Evolutionary conservation across 2,888 invertebrate species (phyloP).

Genomic region (Neoscelio sp.): DNA sequence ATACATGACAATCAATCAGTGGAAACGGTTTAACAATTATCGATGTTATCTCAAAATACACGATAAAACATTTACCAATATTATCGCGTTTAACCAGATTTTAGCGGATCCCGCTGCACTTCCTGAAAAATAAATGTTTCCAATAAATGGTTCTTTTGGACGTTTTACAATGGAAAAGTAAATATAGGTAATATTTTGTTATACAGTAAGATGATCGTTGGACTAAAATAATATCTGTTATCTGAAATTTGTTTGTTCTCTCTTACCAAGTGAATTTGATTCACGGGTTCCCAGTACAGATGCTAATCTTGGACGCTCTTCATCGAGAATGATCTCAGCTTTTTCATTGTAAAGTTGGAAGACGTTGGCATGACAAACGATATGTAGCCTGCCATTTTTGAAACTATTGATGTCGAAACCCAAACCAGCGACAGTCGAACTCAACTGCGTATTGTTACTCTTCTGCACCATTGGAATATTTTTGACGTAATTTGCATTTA

Average conservation of each 20-base stretch:
- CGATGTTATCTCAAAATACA: constrained; percentile 81
- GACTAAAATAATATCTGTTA: too few relatives aligned
- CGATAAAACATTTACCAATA: constrained; percentile 73
- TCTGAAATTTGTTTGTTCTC: background rate
- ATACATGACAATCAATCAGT: constrained; percentile 72
- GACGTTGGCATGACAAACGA: constrained; percentile 88
- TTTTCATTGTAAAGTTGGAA: constrained; percentile 88
- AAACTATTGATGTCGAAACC: constrained; percentile 88
- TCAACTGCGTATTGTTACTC: constrained; percentile 73
- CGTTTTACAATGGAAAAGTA: too few relatives aligned
- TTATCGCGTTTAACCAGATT: constrained; percentile 75
- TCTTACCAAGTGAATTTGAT: constrained; percentile 82
- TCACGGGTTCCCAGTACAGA: constrained; percentile 90
- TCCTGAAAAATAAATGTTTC: constrained; percentile 71
- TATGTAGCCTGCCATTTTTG: constrained; percentile 86
- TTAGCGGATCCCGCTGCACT: constrained; percentile 73
- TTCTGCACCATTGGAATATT: constrained; percentile 66
- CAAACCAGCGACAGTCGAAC: constrained; percentile 84
- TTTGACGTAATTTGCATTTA: constrained; percentile 79
- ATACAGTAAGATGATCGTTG: too few relatives aligned
- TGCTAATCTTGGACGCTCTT: constrained; percentile 90
- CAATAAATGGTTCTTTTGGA: too few relatives aligned
- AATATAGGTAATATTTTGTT: too few relatives aligned
- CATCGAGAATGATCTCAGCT: constrained; percentile 87
- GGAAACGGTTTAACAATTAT: constrained; percentile 73